A percentile compares a stretch with the other conserved stretches of the same genome.
Conservation (phyloP, 2,888 invertebrate genomes). For the Phalera bucephala region DNA sequence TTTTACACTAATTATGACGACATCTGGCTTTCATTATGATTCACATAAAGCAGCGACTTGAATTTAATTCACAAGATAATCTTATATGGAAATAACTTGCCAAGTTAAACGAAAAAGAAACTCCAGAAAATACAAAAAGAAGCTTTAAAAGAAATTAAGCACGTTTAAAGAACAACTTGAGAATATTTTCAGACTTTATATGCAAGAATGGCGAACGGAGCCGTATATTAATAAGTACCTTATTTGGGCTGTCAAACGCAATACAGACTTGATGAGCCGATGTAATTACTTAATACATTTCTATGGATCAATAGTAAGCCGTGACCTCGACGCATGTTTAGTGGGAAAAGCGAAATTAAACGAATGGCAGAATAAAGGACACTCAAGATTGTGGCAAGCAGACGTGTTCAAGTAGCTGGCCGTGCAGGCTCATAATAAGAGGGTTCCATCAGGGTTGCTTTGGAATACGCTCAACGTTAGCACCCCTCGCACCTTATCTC, state of each 20-base stretch:
- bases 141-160: slow-evolving; percentile 19
- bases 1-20: no score
- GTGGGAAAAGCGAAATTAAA: slow-evolving; percentile 45
- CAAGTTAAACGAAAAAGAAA: no score
- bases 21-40: no score
- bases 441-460: slow-evolving; percentile 49
- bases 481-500: slow-evolving; percentile 56
- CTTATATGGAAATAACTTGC: no score
- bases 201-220: slow-evolving; percentile 15
- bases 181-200: slow-evolving; percentile 13
- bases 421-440: slow-evolving; percentile 78
- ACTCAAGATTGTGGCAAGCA: slow-evolving; percentile 68
- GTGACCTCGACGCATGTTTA: slow-evolving; percentile 22
- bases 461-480: slow-evolving; percentile 36
- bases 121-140: slow-evolving; percentile 14
- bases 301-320: slow-evolving; percentile 15
- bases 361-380: slow-evolving; percentile 59
- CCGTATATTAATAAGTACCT: slow-evolving; percentile 14
- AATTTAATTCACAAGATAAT: no score
- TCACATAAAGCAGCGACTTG: no score
- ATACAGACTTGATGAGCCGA: slow-evolving; percentile 18
- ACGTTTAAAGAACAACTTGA: slow-evolving; percentile 11
- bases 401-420: slow-evolving; percentile 74
- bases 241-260: slow-evolving; percentile 18
- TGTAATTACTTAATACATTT: slow-evolving; percentile 10